Conservation (phyloP, 2,113 vertebrate species). For the Aythya baeri region DNA sequence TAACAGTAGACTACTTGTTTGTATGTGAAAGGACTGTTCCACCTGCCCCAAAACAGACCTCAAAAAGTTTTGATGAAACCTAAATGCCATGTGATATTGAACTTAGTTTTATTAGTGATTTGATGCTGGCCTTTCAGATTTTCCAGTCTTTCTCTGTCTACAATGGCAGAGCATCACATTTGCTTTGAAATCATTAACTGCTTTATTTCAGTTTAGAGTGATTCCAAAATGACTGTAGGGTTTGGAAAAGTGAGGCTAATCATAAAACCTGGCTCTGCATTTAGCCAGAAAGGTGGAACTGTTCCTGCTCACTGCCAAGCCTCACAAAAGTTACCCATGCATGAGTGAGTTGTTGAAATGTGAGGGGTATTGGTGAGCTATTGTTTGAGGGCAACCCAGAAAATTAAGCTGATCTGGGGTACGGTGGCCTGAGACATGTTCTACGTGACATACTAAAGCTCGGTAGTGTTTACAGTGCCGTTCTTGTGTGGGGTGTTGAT, state of each 20-base stretch:
- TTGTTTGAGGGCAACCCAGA: not conserved
- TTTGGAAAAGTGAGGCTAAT: not conserved
- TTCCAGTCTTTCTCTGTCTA: not conserved
- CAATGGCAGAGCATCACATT: not conserved
- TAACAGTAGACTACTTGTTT: not conserved
- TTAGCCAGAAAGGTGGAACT: not conserved
- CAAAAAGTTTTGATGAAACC: not conserved
- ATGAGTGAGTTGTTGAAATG: not conserved
- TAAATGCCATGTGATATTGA: not conserved
- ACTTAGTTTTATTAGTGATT: not conserved
- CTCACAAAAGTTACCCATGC: accelerated
- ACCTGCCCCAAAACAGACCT: not conserved
- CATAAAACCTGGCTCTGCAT: not conserved
- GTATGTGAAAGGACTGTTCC: not conserved
- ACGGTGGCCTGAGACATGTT: not conserved
- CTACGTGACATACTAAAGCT: not conserved
- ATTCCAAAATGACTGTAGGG: not conserved
- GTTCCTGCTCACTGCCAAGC: not conserved
- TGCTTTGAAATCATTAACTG: not conserved
- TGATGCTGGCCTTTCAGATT: not conserved
- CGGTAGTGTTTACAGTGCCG: not conserved
- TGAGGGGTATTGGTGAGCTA: not conserved
- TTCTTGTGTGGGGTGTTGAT: not conserved
- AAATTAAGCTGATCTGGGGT: not conserved
- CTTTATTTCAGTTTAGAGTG: not conserved